A percentile compares a stretch with the other conserved stretches of the same genome.
phyloP scores from a whole-genome alignment of 2,797 vertebrate species.

The Squalus acanthias region DNA sequence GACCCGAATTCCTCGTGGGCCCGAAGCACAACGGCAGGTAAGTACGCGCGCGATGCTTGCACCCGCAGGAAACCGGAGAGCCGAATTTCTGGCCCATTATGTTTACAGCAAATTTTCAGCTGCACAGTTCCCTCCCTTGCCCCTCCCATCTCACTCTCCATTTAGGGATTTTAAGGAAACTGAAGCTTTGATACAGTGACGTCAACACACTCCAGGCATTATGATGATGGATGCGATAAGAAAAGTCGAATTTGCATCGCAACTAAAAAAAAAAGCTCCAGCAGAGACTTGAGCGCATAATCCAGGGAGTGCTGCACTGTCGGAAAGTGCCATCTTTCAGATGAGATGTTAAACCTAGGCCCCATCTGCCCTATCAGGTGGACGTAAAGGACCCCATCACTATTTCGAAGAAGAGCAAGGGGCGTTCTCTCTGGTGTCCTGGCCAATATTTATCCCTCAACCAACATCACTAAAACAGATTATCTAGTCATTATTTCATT shows the following conservation, averaged over 20 bases:
- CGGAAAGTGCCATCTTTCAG: not conserved
- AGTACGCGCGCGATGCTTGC: too few relatives aligned
- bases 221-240: not conserved
- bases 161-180: not conserved
- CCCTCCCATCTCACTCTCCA: not conserved
- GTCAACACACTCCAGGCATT: not conserved
- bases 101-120: too few relatives aligned
- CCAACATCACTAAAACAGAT: not conserved
- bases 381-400: not conserved
- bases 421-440: not conserved
- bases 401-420: not conserved
- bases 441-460: not conserved
- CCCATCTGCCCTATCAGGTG: not conserved
- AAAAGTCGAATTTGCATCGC: not conserved
- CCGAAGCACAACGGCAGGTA: too few relatives aligned
- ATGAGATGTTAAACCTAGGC: not conserved
- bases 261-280: not conserved
- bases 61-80: too few relatives aligned
- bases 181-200: not conserved
- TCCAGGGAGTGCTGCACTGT: not conserved
- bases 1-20: too few relatives aligned
- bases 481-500: not conserved
- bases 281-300: not conserved
- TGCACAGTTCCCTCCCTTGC: not conserved
- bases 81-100: too few relatives aligned